Base-by-base conservation (phyloP, 2,113 vertebrate genomes). In the Corythaeola cristata region DNA sequence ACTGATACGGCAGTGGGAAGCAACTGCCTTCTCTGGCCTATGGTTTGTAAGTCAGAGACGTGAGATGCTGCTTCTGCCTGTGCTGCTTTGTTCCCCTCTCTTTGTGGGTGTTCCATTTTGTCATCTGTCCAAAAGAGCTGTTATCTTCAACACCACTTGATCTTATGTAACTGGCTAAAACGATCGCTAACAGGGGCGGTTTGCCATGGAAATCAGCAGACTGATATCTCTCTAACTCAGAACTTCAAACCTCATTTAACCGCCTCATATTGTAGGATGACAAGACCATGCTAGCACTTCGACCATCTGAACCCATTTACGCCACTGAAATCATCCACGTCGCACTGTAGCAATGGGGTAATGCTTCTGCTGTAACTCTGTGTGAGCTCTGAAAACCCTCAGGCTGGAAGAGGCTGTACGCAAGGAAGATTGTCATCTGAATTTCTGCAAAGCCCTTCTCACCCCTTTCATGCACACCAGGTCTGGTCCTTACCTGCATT, bases 381-480 rank as follows among this genome's bases (percentile, higher is more conserved):
- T 24, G 44, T 7, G 6, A 1, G 0, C 47, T 77, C 44, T 35
- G 44, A 75, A 89, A 90, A 4, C 50, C 82, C 47, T 47, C 39
- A 52, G 45, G 39, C 41, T 86, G 73, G 27, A 62, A 85, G 12
- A 50, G 71, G 15, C 69, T 87, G 13, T 18, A 49, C 4, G 6
- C 44, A 47, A 89, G 33, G 21, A 73, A 92, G 26, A 77, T 22
- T 63, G 39, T 62, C 20, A 50, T 27, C 84, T 84, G 63, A 56
- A 85, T 81, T 62, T 77, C 67, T 75, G 28, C 28, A 66, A 15
- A 8, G 3, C 28, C 11, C 15, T 71, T 37, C 20, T 13, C 7
- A 1, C 11, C 5, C 4, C 11, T 3, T 32, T n/a, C 27, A 3
- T 11, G 26, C 41, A 41, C 3, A 4, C 20, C 23, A 59, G 20